phyloP scores from a whole-genome alignment of 1,140 invertebrate genomes.

The Tetramorium parvispinum region DNA sequence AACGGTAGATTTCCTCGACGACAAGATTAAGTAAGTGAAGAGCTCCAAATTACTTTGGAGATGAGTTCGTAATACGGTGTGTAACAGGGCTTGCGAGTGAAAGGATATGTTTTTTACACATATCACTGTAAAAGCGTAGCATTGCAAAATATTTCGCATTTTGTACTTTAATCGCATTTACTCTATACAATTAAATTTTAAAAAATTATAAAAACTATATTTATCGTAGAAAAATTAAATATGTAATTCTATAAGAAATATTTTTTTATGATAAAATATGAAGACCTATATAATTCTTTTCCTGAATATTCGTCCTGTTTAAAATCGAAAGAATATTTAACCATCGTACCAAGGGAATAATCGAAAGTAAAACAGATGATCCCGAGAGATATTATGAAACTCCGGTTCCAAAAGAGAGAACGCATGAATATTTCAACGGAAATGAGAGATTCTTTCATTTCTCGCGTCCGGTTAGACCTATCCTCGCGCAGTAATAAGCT shows the following conservation, averaged over 20 bases:
- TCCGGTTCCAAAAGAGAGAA: slow-evolving; percentile 52
- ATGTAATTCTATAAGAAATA: not conserved
- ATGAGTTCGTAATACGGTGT: not conserved
- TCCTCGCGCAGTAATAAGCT: slow-evolving; percentile 78
- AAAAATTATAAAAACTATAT: not conserved
- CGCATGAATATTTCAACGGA: slow-evolving; percentile 19
- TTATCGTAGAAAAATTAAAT: not conserved
- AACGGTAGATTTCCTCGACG: slow-evolving; percentile 59
- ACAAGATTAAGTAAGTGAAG: slow-evolving; percentile 52
- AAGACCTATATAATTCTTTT: not conserved
- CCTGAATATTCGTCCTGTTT: not conserved
- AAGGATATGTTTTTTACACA: not conserved
- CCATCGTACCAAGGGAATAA: slow-evolving; percentile 29
- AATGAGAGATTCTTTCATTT: slow-evolving; percentile 71
- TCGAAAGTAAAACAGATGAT: slow-evolving; percentile 42
- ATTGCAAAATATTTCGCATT: not conserved
- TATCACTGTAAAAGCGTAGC: not conserved
- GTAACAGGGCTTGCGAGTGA: not conserved
- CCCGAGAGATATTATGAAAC: slow-evolving; percentile 60
- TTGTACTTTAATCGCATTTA: not conserved
- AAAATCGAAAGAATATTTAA: not conserved
- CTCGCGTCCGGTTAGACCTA: slow-evolving; percentile 67
- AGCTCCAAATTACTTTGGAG: slow-evolving; percentile 38
- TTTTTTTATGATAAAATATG: not conserved
- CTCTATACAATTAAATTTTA: not conserved